These are phyloP conservation scores for Hydropotes inermis DNA, from an alignment of 2,113 vertebrate species.

Conservation along the genomic window DNA sequence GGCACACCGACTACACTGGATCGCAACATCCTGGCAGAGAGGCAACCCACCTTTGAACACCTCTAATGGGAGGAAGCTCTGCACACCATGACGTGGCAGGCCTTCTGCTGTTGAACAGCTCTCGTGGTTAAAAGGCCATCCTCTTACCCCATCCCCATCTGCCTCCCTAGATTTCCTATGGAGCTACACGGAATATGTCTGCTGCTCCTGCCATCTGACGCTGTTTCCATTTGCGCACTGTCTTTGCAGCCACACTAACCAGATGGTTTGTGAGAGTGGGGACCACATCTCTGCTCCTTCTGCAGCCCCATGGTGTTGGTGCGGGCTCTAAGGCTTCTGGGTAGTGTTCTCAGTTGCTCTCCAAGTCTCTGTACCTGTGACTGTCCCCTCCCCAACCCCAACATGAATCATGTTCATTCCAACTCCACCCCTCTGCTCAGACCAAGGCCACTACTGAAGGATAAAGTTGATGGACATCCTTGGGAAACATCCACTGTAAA, in stretches of 20 bases:
- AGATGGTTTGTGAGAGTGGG: not conserved
- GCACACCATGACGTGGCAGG: not conserved
- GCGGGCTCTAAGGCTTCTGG: not conserved
- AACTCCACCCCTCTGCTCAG: not conserved
- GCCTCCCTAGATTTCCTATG: not conserved
- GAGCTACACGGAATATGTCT: not conserved
- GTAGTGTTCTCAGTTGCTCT: not conserved
- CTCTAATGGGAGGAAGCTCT: not conserved
- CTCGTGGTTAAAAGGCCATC: not conserved
- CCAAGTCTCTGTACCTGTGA: not conserved
- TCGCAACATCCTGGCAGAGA: not conserved
- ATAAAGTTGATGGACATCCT: not conserved
- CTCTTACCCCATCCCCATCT: not conserved
- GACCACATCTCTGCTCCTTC: not conserved
- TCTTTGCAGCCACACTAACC: not conserved
- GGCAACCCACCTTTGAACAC: not conserved
- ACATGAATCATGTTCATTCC: slow-evolving; percentile 7
- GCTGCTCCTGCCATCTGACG: not conserved
- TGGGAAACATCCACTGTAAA: not conserved
- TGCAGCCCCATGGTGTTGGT: not conserved
- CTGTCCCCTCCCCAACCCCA: not conserved
- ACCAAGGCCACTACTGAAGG: not conserved
- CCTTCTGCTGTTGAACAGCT: not conserved
- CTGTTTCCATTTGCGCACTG: not conserved
- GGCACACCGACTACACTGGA: not conserved